phyloP scores from a whole-genome alignment of 2,888 invertebrate species.

The Polyploca ridens region DNA sequence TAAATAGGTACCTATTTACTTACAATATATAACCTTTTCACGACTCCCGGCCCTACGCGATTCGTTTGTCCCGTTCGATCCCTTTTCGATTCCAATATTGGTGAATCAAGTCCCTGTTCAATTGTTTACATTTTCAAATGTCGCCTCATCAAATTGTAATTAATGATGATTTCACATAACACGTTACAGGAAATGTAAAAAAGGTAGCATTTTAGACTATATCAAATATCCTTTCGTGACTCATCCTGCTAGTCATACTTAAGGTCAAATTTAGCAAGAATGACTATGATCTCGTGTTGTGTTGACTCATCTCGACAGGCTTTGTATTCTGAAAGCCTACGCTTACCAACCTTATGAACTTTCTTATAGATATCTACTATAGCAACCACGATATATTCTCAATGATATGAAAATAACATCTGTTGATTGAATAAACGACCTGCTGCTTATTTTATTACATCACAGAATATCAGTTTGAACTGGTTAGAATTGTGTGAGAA shows the following conservation, averaged over 20 bases:
- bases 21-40: slow-evolving; percentile 31
- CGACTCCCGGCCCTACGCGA: slow-evolving; percentile 19
- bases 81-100: background rate
- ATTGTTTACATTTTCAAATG: background rate
- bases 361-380: background rate
- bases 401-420: no score
- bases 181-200: background rate
- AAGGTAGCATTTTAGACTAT: background rate
- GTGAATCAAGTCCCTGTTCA: background rate
- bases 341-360: background rate
- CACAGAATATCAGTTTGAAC: no score
- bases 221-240: background rate
- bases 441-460: no score
- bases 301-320: slow-evolving; percentile 1
- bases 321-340: slow-evolving; percentile 3
- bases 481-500: no score
- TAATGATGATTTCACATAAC: no score
- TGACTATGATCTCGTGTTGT: background rate
- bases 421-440: no score
- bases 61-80: background rate
- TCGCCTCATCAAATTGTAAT: background rate
- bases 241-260: background rate
- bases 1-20: slow-evolving; percentile 11
- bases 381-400: no score
- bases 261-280: background rate